Evolutionary conservation across 1,140 invertebrate genomes (phyloP), one percentile per base, ranked within the genome.

Genomic region (Drosophila pseudoananassae): DNA sequence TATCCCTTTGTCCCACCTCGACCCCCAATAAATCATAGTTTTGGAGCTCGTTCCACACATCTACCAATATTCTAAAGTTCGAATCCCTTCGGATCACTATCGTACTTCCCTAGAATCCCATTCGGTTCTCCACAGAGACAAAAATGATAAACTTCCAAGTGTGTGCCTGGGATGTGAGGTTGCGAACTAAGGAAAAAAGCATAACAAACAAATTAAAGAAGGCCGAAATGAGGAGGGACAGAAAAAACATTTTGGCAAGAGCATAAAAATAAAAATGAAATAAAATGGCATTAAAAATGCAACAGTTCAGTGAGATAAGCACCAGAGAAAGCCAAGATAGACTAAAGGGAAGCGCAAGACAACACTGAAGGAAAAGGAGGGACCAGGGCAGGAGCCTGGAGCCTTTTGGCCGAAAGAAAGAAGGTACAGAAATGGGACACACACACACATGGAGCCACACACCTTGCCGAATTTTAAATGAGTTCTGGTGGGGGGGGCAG

Each of bases 211-310:
- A 46, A 29, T 45, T 43, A 43, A 36, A n/a, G 15, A 59, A 51
- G 53, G 59, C 25, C 46, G 33, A 47, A 23, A 50, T 38, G 6
- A 70, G 60, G 20, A 46, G 43, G 47, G 31, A 40, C 23, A 36
- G 56, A 72, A 60, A 72, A 71, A 61, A 54, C 59, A 80, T 66
- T 63, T 80, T 70, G 71, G 71, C 57, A 52, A 52, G 27, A 83
- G 71, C 82, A 76, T 78, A 76, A 81, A 85, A 87, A 82, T 82
- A 88, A 87, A 77, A 70, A 73, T 73, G 59, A 73, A 78, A 78
- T 78, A 78, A 79, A 77, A 78, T 82, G 51, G 70, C 75, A 87
- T 87, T 72, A 87, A 87, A 87, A 87, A 87, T 87, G 82, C 82
- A 87, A 87, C 83, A 85, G 78, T 81, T 53, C 46, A 50, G 60